Base-by-base conservation (phyloP, 2,888 invertebrate genomes). In the Drosophila mulleri region DNA sequence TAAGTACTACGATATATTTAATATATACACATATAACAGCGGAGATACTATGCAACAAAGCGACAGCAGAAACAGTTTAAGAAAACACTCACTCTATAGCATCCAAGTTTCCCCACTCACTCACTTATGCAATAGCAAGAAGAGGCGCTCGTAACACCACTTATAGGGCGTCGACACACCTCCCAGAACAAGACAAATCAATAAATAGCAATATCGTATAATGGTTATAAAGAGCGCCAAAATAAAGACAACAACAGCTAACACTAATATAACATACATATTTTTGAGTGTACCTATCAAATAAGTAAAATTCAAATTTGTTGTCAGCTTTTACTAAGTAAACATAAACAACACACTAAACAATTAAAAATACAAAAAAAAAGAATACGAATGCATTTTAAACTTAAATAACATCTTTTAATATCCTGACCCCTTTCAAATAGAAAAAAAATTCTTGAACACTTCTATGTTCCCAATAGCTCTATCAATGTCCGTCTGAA, bases 241-340 rank as follows among this genome's bases (percentile, higher is more conserved):
- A 50, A 8, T 7, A 50, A 35, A 50, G 50, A 50, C 32, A 59
- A 48, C 59, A 48, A 39, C 59, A 41, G 48, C 39, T 23, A 59
- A 69, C 26, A 59, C 65, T 66, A 44, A 59, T 18, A 72, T 71
- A 64, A 59, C 52, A 70, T 45, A 35, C 60, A 69, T 88, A 84
- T 69, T 83, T 83, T 82, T 87, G 82, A 80, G 85, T 82, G 85
- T 88, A 88, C 78, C 89, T 88, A 81, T 78, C 74, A 70, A 62
- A 74, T 82, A 88, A 81, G 88, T 80, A 54, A 54, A 85, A 81
- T 86, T 88, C 81, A 82, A 85, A 86, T 86, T 85, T 86, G 86
- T 86, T 86, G 86, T 86, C 86, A 89, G 86, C 86, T 86, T 86
- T 86, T 81, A 83, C 83, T 78, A 82, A 83, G 71, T 83, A 89